These are phyloP conservation scores for Amazonetta brasiliensis DNA, from an alignment of 2,797 vertebrate species.

Conservation along the genomic window DNA sequence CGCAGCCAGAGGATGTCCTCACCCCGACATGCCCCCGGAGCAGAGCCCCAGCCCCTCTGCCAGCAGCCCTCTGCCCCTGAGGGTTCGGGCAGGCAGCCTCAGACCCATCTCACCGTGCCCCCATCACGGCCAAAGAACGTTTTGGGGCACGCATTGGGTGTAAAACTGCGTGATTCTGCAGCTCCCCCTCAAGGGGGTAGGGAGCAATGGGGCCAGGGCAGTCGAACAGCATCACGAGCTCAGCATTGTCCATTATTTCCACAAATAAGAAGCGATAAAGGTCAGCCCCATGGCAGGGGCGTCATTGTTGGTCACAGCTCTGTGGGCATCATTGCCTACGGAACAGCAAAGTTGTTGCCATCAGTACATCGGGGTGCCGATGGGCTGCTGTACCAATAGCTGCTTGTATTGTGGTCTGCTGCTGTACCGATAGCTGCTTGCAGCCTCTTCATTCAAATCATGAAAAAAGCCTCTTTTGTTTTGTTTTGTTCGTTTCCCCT, in stretches of 20 bases:
- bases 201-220: neutral
- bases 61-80: neutral
- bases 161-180: accelerated
- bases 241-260: accelerated
- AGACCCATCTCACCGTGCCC: accelerated
- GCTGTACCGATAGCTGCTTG: neutral
- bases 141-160: accelerated
- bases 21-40: neutral
- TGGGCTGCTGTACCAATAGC: accelerated
- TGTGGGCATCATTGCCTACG: neutral
- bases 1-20: too few relatives aligned
- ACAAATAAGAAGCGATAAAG: too few relatives aligned
- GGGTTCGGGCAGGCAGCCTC: too few relatives aligned
- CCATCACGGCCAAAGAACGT: accelerated
- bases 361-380: accelerated
- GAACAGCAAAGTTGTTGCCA: accelerated
- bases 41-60: accelerated
- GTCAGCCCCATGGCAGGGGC: neutral
- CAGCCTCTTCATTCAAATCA: neutral
- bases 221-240: accelerated
- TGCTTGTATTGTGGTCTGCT: neutral
- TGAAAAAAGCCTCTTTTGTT: neutral
- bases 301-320: neutral
- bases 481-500: too few relatives aligned
- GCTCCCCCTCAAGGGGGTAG: accelerated